phyloP scores from a whole-genome alignment of 2,797 vertebrate species.

The Notamacropus eugenii region DNA sequence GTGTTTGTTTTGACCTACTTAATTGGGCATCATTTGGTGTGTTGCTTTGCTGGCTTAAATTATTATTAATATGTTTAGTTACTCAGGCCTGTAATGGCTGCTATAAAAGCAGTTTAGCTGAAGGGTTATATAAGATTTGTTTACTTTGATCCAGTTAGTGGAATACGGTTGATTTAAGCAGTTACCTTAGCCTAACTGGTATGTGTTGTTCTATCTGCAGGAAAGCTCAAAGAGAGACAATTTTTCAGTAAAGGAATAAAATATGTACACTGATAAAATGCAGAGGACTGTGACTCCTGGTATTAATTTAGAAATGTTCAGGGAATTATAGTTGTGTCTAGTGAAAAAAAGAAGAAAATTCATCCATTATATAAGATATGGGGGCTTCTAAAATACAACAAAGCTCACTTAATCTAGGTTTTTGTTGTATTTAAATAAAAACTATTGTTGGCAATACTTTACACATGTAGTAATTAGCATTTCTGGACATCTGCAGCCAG shows the following conservation, averaged over 20 bases:
- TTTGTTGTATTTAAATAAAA: background rate
- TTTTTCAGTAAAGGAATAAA: constrained; percentile 70
- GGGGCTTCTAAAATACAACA: background rate
- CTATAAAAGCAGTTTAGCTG: constrained; percentile 59
- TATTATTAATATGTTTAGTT: constrained; percentile 20
- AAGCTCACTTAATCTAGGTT: background rate
- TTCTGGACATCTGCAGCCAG: background rate
- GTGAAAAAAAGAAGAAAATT: constrained; percentile 43
- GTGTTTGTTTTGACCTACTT: constrained; percentile 41
- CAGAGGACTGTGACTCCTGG: constrained; percentile 42
- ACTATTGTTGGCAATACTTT: background rate
- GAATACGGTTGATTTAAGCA: constrained; percentile 12
- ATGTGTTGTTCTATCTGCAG: constrained; percentile 3
- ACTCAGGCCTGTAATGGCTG: constrained; percentile 10
- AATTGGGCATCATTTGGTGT: background rate
- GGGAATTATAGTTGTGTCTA: constrained; percentile 55
- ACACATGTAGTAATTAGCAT: background rate
- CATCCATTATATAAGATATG: background rate
- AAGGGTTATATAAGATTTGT: constrained; percentile 63
- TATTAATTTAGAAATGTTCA: constrained; percentile 55
- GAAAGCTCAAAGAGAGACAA: constrained; percentile 48
- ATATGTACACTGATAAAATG: constrained; percentile 51
- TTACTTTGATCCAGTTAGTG: constrained; percentile 26
- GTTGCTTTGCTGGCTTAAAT: constrained; percentile 13
- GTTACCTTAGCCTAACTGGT: constrained; percentile 33